Evolutionary conservation across 1,140 invertebrate species (phyloP).

Genomic region (Conus ventricosus): DNA sequence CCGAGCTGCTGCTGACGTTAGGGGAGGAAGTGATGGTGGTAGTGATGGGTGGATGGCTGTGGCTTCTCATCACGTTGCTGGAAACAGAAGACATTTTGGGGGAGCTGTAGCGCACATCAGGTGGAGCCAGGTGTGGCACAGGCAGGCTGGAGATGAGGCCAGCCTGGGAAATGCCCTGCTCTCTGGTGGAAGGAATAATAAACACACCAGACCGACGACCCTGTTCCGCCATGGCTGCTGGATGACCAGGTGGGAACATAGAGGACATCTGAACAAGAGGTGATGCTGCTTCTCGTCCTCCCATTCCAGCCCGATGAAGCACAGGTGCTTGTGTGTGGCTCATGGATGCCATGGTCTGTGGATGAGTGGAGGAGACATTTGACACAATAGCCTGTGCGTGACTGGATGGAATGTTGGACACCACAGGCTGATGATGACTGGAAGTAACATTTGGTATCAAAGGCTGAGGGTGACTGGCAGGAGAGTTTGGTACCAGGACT

Average conservation of each 20-base stretch:
- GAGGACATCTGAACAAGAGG: slow-evolving; percentile 25
- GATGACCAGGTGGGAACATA: slow-evolving; percentile 10
- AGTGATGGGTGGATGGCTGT: slow-evolving; percentile 35
- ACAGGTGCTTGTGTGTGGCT: not conserved
- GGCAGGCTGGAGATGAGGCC: not conserved
- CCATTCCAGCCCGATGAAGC: not conserved
- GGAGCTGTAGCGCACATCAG: slow-evolving; percentile 23
- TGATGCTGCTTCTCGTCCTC: slow-evolving; percentile 3
- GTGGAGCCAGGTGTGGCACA: not conserved
- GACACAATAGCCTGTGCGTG: not conserved
- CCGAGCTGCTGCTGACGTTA: slow-evolving; percentile 30
- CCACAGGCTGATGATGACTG: not conserved
- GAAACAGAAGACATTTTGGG: slow-evolving; percentile 15
- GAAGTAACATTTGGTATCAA: not conserved
- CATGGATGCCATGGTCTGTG: not conserved
- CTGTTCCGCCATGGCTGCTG: not conserved
- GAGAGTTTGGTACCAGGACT: not conserved
- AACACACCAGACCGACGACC: slow-evolving; percentile 25
- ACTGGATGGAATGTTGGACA: not conserved
- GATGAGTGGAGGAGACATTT: not conserved
- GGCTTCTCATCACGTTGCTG: slow-evolving; percentile 33
- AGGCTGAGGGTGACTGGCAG: slow-evolving; percentile 1
- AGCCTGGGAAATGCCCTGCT: not conserved
- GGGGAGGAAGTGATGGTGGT: slow-evolving; percentile 35
- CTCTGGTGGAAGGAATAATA: slow-evolving; percentile 1